Evolutionary conservation across 2,888 invertebrate species (phyloP).

Genomic region (Allygus modestus): DNA sequence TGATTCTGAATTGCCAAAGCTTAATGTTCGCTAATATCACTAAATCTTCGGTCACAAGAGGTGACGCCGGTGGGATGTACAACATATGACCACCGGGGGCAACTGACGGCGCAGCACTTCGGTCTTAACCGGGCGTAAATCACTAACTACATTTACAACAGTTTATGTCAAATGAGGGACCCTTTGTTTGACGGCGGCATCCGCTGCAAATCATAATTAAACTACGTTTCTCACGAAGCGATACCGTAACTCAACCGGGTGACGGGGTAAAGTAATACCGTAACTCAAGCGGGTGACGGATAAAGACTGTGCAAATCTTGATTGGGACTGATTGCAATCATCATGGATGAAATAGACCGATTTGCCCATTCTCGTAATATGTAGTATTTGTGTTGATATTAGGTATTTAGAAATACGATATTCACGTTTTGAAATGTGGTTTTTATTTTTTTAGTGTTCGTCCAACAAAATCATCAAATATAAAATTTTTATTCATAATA

Average conservation of each 20-base stretch:
- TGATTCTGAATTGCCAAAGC: background rate
- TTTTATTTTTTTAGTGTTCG: too few species aligned
- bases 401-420: too few species aligned
- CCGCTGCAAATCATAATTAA: conserved; percentile 6
- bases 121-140: background rate
- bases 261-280: too few species aligned
- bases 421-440: too few species aligned
- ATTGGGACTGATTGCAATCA: too few species aligned
- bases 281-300: too few species aligned
- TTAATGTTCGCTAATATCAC: background rate
- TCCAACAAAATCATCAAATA: too few species aligned
- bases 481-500: too few species aligned
- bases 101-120: background rate
- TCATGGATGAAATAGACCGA: too few species aligned
- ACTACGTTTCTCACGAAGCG: background rate
- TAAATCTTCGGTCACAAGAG: background rate
- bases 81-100: background rate
- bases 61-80: background rate
- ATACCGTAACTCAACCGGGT: conserved; percentile 1
- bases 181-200: conserved; percentile 11
- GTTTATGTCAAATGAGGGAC: conserved; percentile 16
- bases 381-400: too few species aligned
- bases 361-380: too few species aligned
- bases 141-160: conserved; percentile 9
- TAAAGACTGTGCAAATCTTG: too few species aligned